phyloP scores from a whole-genome alignment of 2,113 vertebrate species.

The Genyomyrus donnyi region DNA sequence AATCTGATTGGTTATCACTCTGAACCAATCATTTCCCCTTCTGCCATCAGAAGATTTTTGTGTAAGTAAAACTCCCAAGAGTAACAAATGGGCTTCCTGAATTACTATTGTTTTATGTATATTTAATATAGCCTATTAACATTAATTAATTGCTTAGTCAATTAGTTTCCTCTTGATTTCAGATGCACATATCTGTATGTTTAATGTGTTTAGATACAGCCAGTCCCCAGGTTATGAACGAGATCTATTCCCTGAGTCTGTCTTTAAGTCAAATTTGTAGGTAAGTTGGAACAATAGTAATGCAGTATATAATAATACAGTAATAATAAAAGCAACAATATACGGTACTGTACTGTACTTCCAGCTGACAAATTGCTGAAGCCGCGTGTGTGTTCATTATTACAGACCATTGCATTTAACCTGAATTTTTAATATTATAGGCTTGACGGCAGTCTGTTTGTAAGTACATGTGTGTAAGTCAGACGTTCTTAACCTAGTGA shows the following conservation, averaged over 20 bases:
- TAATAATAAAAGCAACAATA: too few relatives aligned
- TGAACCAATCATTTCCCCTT: too few relatives aligned
- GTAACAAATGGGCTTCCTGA: neutral
- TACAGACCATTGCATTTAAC: neutral
- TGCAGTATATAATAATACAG: neutral
- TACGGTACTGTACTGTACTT: neutral
- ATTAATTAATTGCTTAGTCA: neutral
- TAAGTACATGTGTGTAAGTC: too few relatives aligned
- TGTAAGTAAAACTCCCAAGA: too few relatives aligned
- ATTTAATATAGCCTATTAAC: neutral
- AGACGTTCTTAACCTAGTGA: too few relatives aligned
- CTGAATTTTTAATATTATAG: neutral
- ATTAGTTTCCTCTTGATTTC: neutral
- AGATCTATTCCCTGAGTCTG: neutral
- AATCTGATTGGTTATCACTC: too few relatives aligned
- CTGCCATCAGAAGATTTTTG: too few relatives aligned
- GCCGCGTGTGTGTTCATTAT: neutral
- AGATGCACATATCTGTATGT: neutral
- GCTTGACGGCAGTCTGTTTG: neutral
- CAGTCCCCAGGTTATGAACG: neutral
- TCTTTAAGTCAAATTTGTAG: neutral
- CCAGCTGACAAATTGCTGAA: neutral
- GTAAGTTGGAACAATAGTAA: neutral
- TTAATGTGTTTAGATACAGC: neutral
- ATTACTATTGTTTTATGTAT: neutral